A percentile compares a stretch with the other conserved stretches of the same genome.
phyloP scores from a whole-genome alignment of 2,888 invertebrate genomes.

The Tenthredo livida region DNA sequence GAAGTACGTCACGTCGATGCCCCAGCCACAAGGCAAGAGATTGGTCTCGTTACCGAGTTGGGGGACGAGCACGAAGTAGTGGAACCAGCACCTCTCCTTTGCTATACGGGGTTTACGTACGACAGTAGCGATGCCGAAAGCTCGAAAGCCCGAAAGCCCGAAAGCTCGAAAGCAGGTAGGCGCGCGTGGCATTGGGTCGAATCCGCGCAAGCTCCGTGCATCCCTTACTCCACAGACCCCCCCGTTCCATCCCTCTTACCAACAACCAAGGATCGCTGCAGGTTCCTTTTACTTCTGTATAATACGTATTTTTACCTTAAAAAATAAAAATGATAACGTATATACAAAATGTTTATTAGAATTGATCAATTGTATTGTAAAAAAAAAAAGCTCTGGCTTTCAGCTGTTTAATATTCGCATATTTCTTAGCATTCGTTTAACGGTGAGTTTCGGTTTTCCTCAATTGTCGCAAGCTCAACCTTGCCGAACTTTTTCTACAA shows the following conservation, averaged over 20 bases:
- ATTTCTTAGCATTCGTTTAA: background rate
- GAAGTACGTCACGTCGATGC: slow-evolving; percentile 2
- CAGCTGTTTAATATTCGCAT: background rate
- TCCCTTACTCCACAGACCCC: slow-evolving; percentile 7
- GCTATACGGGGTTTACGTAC: slow-evolving; percentile 37
- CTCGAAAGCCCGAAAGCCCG: slow-evolving; percentile 50
- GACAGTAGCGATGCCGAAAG: slow-evolving; percentile 50
- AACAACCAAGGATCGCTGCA: slow-evolving; percentile 14
- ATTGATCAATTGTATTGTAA: background rate
- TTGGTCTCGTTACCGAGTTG: slow-evolving; percentile 18
- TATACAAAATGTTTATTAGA: background rate
- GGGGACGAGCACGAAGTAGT: background rate
- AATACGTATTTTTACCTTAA: background rate
- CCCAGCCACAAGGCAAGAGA: slow-evolving; percentile 16
- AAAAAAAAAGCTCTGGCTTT: no score
- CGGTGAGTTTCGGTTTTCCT: background rate
- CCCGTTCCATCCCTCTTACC: background rate
- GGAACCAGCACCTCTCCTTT: background rate
- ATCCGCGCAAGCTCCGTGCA: slow-evolving; percentile 51
- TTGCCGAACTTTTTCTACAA: background rate
- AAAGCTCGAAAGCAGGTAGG: slow-evolving; percentile 43
- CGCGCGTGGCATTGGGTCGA: slow-evolving; percentile 42
- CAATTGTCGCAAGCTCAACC: background rate
- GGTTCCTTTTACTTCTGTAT: background rate
- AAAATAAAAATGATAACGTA: background rate